Base-by-base conservation (phyloP, 2,797 vertebrate species). In the Otus scops region DNA sequence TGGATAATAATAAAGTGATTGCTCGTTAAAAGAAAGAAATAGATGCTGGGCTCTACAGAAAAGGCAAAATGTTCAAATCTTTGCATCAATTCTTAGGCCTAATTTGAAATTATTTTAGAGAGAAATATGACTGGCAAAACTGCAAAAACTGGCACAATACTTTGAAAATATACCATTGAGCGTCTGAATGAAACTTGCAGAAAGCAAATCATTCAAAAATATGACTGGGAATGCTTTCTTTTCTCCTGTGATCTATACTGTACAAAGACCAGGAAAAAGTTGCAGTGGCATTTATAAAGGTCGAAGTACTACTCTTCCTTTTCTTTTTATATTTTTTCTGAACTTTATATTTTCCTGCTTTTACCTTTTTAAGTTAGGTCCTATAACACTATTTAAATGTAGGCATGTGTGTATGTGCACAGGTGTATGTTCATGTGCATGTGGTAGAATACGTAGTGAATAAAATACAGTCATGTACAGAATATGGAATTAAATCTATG, bases 401-500 rank as follows among this genome's bases (percentile, higher is more conserved):
- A 51, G 81, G 22, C 3, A 3, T 17, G 7, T 79, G 11, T n/a
- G 43, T 67, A 69, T 69, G 65, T 84, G 27, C 7, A 1, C 0
- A 2, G 61, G 10, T 47, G 23, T 70, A 6, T 61, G 28, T 45
- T 80, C 34, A 9, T 56, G 21, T 85, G 45, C 54, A 14, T 18
- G 13, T 79, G 39, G 24, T 65, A 86, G 73, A 92, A 57, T 93
- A 89, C 48, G 17, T 21, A 80, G 9, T 80, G 81, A 96, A 90
- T 91, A 70, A 32, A 89, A 95, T 97, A 88, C 30, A 92, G 53
- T 18, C 27, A 54, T 69, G 73, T 83, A 48, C 8, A 45, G 81
- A 95, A 73, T 48, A n/a, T 50, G 17, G 71, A 96, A 96, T 95
- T 96, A 92, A 97, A 94, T 91, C 80, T 76, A 3, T 32, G n/a